Percentiles rank a stretch among this genome's conserved stretches.
phyloP scores from a whole-genome alignment of 2,888 invertebrate genomes.

The Napeogenes inachia region DNA sequence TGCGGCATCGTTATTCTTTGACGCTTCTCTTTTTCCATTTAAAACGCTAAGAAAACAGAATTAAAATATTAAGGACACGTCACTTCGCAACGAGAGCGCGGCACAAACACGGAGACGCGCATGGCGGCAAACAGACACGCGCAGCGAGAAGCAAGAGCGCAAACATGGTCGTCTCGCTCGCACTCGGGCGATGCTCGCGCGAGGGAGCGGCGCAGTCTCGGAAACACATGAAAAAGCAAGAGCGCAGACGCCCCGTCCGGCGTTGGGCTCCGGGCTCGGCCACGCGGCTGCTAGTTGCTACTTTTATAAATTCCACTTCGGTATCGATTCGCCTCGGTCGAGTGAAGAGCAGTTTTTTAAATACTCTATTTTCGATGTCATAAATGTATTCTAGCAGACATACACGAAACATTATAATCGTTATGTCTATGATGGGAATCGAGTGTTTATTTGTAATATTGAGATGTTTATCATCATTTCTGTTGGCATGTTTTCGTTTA shows the following conservation, averaged over 20 bases:
- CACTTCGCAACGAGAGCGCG: slow-evolving; percentile 43
- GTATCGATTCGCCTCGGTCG: slow-evolving; percentile 49
- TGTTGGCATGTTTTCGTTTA: no score
- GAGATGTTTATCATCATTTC: no score
- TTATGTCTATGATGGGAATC: no score
- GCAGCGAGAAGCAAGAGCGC: slow-evolving; percentile 59
- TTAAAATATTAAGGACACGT: slow-evolving; percentile 18
- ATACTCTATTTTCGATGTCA: slow-evolving; percentile 18
- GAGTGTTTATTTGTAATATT: no score
- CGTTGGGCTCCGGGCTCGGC: slow-evolving; percentile 27
- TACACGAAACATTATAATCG: no score
- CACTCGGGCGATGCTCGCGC: slow-evolving; percentile 31
- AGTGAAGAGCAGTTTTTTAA: slow-evolving; percentile 24
- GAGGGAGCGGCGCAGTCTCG: slow-evolving; percentile 38
- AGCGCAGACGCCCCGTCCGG: slow-evolving; percentile 58
- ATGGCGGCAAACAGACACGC: slow-evolving; percentile 67
- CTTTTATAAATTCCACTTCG: slow-evolving; percentile 50
- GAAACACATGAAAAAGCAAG: slow-evolving; percentile 63
- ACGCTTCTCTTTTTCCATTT: slow-evolving; percentile 16
- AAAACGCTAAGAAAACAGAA: background rate
- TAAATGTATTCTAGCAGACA: slow-evolving; percentile 5
- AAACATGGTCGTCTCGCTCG: slow-evolving; percentile 47
- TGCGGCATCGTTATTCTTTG: slow-evolving; percentile 13
- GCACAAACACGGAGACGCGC: slow-evolving; percentile 58
- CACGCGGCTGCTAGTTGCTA: slow-evolving; percentile 20